Evolutionary conservation across 1,140 invertebrate genomes (phyloP), one percentile per base, ranked within the genome.

Genomic region (Drosophila hydei): DNA sequence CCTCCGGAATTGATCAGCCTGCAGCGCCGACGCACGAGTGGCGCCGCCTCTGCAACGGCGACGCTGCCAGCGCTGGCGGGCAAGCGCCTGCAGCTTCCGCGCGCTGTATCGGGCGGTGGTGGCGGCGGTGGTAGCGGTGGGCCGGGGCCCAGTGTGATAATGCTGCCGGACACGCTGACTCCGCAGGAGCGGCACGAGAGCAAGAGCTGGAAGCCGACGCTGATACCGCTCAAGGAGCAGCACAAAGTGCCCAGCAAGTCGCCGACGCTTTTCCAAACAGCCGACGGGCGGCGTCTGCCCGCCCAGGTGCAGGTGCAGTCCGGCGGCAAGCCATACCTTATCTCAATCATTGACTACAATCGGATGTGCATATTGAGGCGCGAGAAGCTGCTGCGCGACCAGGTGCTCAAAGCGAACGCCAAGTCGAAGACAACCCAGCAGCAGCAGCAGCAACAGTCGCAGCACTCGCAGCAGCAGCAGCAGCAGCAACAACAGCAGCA

Each of bases 291-390:
- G 6, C 88, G 90, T 9, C 72, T 94, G 30, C 93, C 93, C 3
- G 93, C 92, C 25, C 75, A 94, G 11, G 94, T 94, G 1, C 93
- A 94, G 79, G 94, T 95, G 11, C 93, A 94, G 73, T 94, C 94
- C 4, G 93, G 93, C 5, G 94, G 94, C 7, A 94, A 94, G 77
- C 93, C 94, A 1, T 95, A 94, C 77, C 94, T 95, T 88, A 95
- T 95, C 55, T 94, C 94, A 8, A 92, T 95, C 25, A 93, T 94
- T 59, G 94, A 95, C 78, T 95, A 95, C 91, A 95, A 95, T 77
- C 94, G 94, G 69, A 94, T 95, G 94, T 95, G 94, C 78, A 93
- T 94, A 14, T 93, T 95, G 69, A 92, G 94, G 0, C 90, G 94
- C 2, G 94, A 94, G 74, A 94, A 94, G 64, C 91, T 94, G 51